These are phyloP conservation scores for Sinosuthora webbiana DNA, from an alignment of 2,113 vertebrate species.

Conservation along the genomic window DNA sequence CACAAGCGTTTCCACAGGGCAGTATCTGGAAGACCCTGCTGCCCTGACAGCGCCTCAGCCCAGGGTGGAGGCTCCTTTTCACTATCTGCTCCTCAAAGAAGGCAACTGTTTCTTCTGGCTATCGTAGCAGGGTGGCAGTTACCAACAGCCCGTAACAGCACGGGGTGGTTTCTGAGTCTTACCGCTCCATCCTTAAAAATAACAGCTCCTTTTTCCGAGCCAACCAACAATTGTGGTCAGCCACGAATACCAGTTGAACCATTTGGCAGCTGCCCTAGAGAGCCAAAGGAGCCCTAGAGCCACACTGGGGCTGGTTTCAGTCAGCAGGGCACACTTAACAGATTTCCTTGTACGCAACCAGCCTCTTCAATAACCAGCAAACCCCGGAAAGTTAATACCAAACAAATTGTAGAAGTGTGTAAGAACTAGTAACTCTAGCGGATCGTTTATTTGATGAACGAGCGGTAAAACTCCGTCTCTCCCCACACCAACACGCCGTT, in stretches of 20 bases:
- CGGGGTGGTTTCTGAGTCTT: background rate
- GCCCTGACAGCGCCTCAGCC: background rate
- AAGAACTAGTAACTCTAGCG: background rate
- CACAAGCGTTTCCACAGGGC: background rate
- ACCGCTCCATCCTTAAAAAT: slow-evolving; percentile 11
- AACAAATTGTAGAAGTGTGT: background rate
- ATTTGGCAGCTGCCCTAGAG: slow-evolving; percentile 13
- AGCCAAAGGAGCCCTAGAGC: background rate
- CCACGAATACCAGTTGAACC: slow-evolving; percentile 47
- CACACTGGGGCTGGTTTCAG: background rate
- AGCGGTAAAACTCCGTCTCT: background rate
- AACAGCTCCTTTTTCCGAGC: slow-evolving; percentile 1
- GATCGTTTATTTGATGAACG: background rate
- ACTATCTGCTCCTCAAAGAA: slow-evolving; percentile 24
- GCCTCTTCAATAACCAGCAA: background rate
- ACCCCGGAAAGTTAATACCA: background rate
- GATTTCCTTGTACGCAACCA: background rate
- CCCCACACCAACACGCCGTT: background rate
- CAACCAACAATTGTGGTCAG: slow-evolving; percentile 44
- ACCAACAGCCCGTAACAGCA: background rate
- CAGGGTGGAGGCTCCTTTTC: slow-evolving; percentile 30
- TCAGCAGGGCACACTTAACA: background rate
- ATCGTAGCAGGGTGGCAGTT: slow-evolving; percentile 20
- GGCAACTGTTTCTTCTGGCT: slow-evolving; percentile 57
- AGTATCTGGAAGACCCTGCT: background rate